Conservation (phyloP, 2,113 vertebrate genomes). For the Dromiciops gliroides region DNA sequence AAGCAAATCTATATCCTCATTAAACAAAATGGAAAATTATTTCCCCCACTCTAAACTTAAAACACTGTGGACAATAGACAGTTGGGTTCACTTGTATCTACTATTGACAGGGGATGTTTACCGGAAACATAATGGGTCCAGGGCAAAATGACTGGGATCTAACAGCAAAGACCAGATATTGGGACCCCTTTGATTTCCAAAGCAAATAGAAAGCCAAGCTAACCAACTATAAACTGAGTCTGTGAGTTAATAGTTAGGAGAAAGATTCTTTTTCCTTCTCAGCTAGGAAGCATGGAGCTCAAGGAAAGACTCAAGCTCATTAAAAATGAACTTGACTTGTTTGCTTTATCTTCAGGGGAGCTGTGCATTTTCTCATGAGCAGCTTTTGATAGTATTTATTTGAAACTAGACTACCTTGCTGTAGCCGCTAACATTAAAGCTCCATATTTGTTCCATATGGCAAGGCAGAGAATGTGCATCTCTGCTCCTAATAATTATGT, state of each 20-base stretch:
- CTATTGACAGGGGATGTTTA: not conserved
- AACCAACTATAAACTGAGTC: not conserved
- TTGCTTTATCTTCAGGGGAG: conserved; percentile 26
- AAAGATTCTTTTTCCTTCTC: conserved; percentile 2
- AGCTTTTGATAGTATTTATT: conserved; percentile 31
- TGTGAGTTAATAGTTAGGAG: not conserved
- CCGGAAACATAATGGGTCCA: not conserved
- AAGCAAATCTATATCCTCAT: not conserved
- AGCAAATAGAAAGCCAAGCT: not conserved
- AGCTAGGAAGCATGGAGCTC: conserved; percentile 15
- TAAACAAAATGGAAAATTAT: not conserved
- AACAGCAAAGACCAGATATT: not conserved
- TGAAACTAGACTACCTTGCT: not conserved
- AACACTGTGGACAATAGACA: not conserved
- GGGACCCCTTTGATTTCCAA: not conserved
- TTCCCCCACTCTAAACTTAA: not conserved
- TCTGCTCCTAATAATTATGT: conserved; percentile 64
- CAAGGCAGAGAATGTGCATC: conserved; percentile 21
- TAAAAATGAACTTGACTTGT: conserved; percentile 1
- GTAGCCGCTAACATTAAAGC: conserved; percentile 47
- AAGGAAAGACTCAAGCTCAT: not conserved
- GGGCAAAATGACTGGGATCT: not conserved
- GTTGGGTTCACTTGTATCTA: not conserved
- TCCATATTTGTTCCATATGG: conserved; percentile 12
- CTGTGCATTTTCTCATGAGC: conserved; percentile 24